A percentile compares a stretch with the other conserved stretches of the same genome.
phyloP scores from a whole-genome alignment of 92 coral and sea anemone species.

The Parazoanthus atlanticus region DNA sequence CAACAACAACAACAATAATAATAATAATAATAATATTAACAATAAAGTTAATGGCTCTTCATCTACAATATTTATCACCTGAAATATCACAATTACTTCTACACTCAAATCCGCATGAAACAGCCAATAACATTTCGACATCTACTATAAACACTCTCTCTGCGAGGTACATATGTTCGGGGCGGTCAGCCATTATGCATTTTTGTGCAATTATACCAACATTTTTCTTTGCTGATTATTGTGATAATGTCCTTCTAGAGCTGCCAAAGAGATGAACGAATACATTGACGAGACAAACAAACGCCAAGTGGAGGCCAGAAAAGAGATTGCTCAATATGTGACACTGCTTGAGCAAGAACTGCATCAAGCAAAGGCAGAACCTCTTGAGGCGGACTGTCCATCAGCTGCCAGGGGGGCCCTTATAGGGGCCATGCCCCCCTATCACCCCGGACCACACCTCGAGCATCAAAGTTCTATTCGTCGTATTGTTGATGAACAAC shows the following conservation, averaged over 20 bases:
- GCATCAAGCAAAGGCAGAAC: slow-evolving; percentile 26
- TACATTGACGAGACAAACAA: slow-evolving; percentile 68
- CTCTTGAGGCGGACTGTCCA: neutral
- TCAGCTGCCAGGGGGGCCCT: neutral
- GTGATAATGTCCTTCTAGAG: slow-evolving; percentile 35
- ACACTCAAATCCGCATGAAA: too few relatives aligned
- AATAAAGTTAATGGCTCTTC: too few relatives aligned
- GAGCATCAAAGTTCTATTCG: neutral
- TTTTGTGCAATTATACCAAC: too few relatives aligned
- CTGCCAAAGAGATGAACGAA: slow-evolving; percentile 71
- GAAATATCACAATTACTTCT: too few relatives aligned
- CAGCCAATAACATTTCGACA: too few relatives aligned
- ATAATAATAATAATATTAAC: too few relatives aligned
- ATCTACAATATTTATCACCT: too few relatives aligned
- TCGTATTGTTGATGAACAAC: neutral
- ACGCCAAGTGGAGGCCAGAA: slow-evolving; percentile 63
- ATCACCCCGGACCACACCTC: neutral
- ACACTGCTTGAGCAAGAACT: slow-evolving; percentile 63
- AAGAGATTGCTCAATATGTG: slow-evolving; percentile 67
- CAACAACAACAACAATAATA: too few relatives aligned
- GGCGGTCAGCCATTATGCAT: neutral
- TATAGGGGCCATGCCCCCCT: neutral
- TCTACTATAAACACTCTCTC: neutral
- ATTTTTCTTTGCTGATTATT: neutral
- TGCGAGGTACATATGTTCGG: neutral